Evolutionary conservation across 2,797 vertebrate genomes (phyloP), one percentile per base, ranked within the genome.

Genomic region (Tauraco hartlaubi): DNA sequence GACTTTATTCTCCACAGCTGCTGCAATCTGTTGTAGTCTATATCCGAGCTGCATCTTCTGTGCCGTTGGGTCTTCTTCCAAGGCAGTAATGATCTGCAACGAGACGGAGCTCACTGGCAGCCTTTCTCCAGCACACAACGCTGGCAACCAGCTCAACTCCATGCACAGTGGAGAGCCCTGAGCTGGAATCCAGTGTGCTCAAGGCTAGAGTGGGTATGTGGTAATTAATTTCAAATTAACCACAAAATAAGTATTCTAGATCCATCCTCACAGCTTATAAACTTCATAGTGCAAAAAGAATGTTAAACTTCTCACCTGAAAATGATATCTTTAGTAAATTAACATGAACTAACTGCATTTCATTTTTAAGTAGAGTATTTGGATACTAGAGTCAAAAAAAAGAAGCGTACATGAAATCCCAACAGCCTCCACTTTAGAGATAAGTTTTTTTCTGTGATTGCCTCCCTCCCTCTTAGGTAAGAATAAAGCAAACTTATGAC

Each of bases 1-100:
- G 97, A 99, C 99, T 98, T 99, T 99, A 95, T 99, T 99, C 96
- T 99, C 99, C 97, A 99, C 99, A 7, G 99, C 99, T 2, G 99
- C 99, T 3, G 99, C 99, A 1, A 99, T 99, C 98, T 99, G 99
- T 97, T 99, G 99, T 68, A 99, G 98, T 72, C 99, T 98, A 93
- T 99, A 99, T 49, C 99, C 99, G 0, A 99, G 98, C 98, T 99
- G 99, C 99, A 99, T 99, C 97, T 99, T 99, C 98, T 99, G 99
- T 54, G 99, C 99, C 0, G 99, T 99, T 63, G 99, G 96, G 73
- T 99, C 99, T 97, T 99, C 99, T 97, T 99, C 99, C 97, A 99
- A 98, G 29, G 99, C 99, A 3, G 99, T 99, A 86, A 99, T 99
- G 97, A 99, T 99, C 99, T 99, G 98, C 74, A 97, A 97, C 0